Evolutionary conservation across 2,113 vertebrate genomes (phyloP), one percentile per base, ranked within the genome.

Genomic region (Ameiurus melas): DNA sequence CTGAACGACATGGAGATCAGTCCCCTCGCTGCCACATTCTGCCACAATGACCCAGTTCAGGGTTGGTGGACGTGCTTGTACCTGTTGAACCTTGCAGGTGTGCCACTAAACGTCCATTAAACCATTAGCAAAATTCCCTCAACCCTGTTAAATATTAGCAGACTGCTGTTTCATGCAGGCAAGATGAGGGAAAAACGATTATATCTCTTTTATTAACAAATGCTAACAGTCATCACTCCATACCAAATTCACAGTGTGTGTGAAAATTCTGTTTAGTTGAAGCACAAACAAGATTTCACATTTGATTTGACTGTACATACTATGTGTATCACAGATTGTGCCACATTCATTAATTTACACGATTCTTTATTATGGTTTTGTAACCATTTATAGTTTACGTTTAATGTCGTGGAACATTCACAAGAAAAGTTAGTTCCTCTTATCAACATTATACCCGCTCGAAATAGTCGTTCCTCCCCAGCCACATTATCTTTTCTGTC

Each of bases 21-120:
- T 77, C 6, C 55, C 19, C 25, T 58, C 55, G 39, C 57, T 83
- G 57, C 77, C 30, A 25, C 39, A 22, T 58, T 68, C 62, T 82
- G 85, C 58, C 90, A 90, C 90, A 84, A 36, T 89, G 91, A 93
- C 91, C 22, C 64, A 89, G 30, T 86, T 90, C 86, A 47, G 25
- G 87, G 81, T 83, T 82, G 60, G 2, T 70, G 58, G 17, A 66
- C 82, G 27, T 82, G 82, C 83, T 84, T 57, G 20, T 88, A 78
- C 84, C 33, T 81, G 83, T 27, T 51, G 57, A 14, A 60, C 12
- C 51, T 43, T 78, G 85, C 83, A 89, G 88, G 77, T 85, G 85
- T 30, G 53, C 22, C 64, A 68, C n/a, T 75, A 51, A 73, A 66
- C 17, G 12, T 57, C 73, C 66, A 80, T 71, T 55, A 73, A 43